Evolutionary conservation across 2,888 invertebrate genomes (phyloP).

Genomic region (Taphrorychus bicolor): DNA sequence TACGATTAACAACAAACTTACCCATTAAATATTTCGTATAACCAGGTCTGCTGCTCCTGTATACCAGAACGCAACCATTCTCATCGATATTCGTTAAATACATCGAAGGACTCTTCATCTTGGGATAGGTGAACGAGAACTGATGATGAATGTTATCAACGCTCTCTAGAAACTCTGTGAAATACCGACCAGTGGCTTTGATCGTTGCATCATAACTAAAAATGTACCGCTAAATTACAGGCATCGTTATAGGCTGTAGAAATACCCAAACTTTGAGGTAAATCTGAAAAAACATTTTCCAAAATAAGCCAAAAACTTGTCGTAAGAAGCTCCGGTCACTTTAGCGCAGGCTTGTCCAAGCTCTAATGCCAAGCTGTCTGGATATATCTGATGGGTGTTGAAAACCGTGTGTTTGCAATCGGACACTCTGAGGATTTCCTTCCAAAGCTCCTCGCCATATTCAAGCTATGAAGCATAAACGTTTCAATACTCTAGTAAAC

Average conservation of each 20-base stretch:
- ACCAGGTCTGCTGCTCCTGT: constrained; percentile 81
- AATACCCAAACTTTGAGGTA: constrained; percentile 81
- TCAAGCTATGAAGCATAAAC: constrained; percentile 68
- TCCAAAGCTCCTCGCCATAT: constrained; percentile 81
- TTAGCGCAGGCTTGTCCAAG: constrained; percentile 76
- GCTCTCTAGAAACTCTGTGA: constrained; percentile 87
- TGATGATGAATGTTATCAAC: constrained; percentile 91
- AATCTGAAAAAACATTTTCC: constrained; percentile 88
- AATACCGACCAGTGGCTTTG: constrained; percentile 84
- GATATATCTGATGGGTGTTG: constrained; percentile 82
- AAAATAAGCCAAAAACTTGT: constrained; percentile 84
- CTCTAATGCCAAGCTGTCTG: constrained; percentile 73
- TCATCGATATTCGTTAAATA: constrained; percentile 83
- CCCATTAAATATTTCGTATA: constrained; percentile 85
- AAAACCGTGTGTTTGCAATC: constrained; percentile 76
- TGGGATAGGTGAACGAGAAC: constrained; percentile 90
- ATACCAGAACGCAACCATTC: constrained; percentile 82
- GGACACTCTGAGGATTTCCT: constrained; percentile 70
- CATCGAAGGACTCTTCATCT: constrained; percentile 92
- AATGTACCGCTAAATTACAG: not conserved
- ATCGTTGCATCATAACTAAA: constrained; percentile 82
- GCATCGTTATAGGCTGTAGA: not conserved
- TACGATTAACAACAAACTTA: constrained; percentile 45
- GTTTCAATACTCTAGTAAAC: not conserved
- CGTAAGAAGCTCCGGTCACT: constrained; percentile 67